phyloP scores from a whole-genome alignment of 2,797 vertebrate species.

The Nothura maculosa region DNA sequence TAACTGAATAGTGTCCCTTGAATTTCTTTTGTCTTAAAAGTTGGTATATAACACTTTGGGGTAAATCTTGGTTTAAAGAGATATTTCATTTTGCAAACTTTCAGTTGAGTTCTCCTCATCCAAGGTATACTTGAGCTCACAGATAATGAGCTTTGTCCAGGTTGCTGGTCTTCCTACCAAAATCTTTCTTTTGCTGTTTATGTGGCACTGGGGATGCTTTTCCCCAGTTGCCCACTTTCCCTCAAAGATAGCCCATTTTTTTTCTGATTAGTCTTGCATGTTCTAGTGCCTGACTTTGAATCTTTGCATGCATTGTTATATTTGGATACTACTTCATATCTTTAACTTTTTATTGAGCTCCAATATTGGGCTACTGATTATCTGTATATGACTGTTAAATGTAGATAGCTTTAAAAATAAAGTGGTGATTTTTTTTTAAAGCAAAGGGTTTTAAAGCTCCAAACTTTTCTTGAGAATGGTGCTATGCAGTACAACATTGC shows the following conservation, averaged over 20 bases:
- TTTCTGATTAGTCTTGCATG: neutral
- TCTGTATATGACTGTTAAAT: neutral
- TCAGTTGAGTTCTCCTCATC: neutral
- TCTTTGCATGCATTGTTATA: neutral
- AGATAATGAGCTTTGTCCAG: neutral
- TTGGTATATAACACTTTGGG: neutral
- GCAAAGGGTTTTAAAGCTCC: neutral
- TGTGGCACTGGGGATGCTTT: neutral
- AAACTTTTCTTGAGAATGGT: neutral
- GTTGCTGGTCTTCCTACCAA: neutral
- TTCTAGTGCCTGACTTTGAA: neutral
- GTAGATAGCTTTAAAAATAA: neutral
- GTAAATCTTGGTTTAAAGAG: neutral
- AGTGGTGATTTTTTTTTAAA: neutral
- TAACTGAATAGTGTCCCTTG: neutral
- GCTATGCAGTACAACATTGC: neutral
- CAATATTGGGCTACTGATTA: neutral
- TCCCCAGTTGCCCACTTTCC: neutral
- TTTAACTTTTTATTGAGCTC: neutral
- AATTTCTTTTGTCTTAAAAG: neutral
- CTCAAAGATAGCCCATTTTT: fast-evolving
- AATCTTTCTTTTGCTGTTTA: neutral
- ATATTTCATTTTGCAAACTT: neutral
- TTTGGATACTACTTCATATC: neutral
- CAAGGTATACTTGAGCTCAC: neutral